Evolutionary conservation across 2,888 invertebrate species (phyloP).

Genomic region (Hydrotaea diabolus): DNA sequence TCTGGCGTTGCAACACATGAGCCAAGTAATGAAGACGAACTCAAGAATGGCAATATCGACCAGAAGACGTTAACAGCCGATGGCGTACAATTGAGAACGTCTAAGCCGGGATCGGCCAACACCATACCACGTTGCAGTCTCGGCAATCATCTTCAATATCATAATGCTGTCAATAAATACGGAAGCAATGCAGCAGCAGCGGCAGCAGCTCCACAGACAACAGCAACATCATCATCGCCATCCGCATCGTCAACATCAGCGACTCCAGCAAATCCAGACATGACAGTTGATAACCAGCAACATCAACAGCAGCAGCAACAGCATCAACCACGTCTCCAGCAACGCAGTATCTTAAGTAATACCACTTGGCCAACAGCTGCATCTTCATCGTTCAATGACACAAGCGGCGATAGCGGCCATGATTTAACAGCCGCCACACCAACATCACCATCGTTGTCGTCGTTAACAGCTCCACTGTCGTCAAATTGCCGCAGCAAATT

Average conservation of each 20-base stretch:
- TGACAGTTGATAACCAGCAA: constrained; percentile 75
- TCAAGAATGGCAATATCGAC: constrained; percentile 59
- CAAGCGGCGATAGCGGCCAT: constrained; percentile 69
- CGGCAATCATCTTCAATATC: constrained; percentile 57
- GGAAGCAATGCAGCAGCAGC: constrained; percentile 70
- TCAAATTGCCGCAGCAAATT: constrained; percentile 66
- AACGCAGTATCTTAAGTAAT: constrained; percentile 72
- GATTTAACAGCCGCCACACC: constrained; percentile 44
- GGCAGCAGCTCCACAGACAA: constrained; percentile 44
- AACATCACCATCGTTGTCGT: constrained; percentile 20
- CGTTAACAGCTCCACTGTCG: background rate
- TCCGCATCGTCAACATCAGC: constrained; percentile 40
- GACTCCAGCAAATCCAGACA: constrained; percentile 58
- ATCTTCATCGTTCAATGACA: constrained; percentile 70
- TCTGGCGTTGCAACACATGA: constrained; percentile 71
- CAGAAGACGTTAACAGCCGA: constrained; percentile 50
- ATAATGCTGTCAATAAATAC: constrained; percentile 62
- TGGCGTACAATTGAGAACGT: constrained; percentile 53
- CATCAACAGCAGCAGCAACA: background rate
- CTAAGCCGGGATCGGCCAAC: constrained; percentile 67
- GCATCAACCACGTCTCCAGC: background rate
- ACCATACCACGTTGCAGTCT: constrained; percentile 76
- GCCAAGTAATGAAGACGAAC: constrained; percentile 69
- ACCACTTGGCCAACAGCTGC: constrained; percentile 57
- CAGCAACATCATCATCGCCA: constrained; percentile 59